These are phyloP conservation scores for Drosophila infuscata DNA, from an alignment of 2,888 invertebrate genomes.

Conservation along the genomic window DNA sequence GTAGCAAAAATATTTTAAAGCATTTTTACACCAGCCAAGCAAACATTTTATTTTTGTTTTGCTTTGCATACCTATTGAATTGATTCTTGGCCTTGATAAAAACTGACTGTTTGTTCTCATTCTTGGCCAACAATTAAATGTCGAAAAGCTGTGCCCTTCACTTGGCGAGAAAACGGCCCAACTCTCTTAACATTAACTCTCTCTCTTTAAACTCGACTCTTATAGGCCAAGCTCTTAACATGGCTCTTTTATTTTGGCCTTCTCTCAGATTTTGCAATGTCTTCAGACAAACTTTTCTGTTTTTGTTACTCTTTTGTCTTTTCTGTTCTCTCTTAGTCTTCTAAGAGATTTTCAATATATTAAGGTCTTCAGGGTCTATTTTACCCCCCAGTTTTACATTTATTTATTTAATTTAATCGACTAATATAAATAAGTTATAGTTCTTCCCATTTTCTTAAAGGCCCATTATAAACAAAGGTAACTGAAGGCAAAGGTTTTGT, in stretches of 20 bases:
- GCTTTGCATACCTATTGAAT: background rate
- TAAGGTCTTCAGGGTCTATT: background rate
- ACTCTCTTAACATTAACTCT: constrained; percentile 3
- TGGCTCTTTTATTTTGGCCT: background rate
- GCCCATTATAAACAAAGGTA: background rate
- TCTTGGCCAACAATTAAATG: constrained; percentile 20
- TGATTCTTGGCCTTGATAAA: constrained; percentile 13
- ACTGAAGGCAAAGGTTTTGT: background rate
- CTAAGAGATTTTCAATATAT: background rate
- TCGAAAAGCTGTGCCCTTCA: constrained; percentile 34
- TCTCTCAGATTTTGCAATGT: background rate
- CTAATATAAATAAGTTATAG: background rate
- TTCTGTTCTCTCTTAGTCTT: background rate
- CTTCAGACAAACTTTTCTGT: background rate
- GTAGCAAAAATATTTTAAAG: background rate
- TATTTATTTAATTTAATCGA: background rate
- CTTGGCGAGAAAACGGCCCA: background rate
- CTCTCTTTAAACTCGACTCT: constrained; percentile 12
- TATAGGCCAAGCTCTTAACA: background rate
- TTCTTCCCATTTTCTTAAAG: background rate
- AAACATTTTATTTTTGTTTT: background rate
- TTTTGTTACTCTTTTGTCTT: background rate
- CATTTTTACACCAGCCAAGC: background rate
- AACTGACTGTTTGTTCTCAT: constrained; percentile 10
- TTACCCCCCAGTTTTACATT: background rate